A percentile compares a stretch with the other conserved stretches of the same genome.
These are phyloP conservation scores for Mantis religiosa DNA, from an alignment of 2,888 invertebrate species.

Conservation along the genomic window DNA sequence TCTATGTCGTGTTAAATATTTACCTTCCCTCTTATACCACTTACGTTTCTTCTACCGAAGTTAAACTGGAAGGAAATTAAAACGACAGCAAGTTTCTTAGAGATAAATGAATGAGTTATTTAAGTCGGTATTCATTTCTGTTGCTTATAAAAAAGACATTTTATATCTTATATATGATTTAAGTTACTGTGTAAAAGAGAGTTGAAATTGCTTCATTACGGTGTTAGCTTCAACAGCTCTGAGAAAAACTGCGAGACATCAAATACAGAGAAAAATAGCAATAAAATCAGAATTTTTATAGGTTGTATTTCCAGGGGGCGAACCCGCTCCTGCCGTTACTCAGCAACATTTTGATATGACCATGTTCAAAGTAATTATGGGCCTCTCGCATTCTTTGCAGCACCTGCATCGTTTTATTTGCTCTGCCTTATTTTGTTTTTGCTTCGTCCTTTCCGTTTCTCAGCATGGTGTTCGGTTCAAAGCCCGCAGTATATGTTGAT, in stretches of 20 bases:
- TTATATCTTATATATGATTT: too few species aligned
- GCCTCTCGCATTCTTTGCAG: neutral
- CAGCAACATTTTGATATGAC: neutral
- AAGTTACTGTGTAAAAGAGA: too few species aligned
- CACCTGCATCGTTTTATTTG: neutral
- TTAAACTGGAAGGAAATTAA: too few species aligned
- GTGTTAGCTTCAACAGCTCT: too few species aligned
- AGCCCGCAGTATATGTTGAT: neutral
- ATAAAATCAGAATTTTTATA: neutral
- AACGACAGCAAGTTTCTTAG: too few species aligned
- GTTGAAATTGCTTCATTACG: too few species aligned
- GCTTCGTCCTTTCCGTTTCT: neutral
- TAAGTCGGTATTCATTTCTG: too few species aligned
- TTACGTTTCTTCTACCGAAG: too few species aligned
- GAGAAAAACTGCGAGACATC: neutral
- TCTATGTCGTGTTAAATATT: too few species aligned
- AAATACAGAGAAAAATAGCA: neutral
- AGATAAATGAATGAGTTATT: too few species aligned
- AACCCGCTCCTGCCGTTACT: neutral
- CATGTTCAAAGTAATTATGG: neutral
- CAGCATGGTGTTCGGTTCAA: neutral
- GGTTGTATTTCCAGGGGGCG: neutral
- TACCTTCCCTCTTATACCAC: too few species aligned
- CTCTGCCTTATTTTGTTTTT: neutral
- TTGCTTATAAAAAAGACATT: too few species aligned